Evolutionary conservation across 2,888 invertebrate species (phyloP).

Genomic region (Mycalesis mineus): DNA sequence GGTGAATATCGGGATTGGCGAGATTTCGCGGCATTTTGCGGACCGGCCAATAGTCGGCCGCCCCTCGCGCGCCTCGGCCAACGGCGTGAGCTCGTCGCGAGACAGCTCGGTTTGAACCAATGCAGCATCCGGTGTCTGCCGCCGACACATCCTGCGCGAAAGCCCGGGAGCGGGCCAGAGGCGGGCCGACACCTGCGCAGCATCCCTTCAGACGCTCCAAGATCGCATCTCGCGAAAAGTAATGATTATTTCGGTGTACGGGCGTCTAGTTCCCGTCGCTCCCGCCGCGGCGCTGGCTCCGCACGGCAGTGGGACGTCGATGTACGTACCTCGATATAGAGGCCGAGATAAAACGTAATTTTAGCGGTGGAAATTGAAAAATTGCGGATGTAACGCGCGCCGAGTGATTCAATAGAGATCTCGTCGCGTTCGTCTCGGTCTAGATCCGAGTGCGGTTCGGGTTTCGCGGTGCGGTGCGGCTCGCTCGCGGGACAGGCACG

Average conservation of each 20-base stretch:
- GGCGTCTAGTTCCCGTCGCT: slow-evolving; percentile 65
- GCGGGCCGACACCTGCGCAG: slow-evolving; percentile 65
- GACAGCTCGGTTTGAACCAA: slow-evolving; percentile 60
- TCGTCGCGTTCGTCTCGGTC: slow-evolving; percentile 8
- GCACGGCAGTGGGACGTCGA: slow-evolving; percentile 52
- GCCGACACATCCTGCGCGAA: slow-evolving; percentile 67
- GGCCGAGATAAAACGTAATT: slow-evolving; percentile 63
- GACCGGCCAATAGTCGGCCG: slow-evolving; percentile 44
- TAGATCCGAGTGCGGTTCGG: slow-evolving; percentile 1
- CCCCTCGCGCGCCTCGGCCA: slow-evolving; percentile 42
- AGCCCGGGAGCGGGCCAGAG: slow-evolving; percentile 67
- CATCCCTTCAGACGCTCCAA: slow-evolving; percentile 63
- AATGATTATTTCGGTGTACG: slow-evolving; percentile 78
- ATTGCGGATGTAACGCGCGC: slow-evolving; percentile 40
- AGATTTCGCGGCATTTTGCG: slow-evolving; percentile 55
- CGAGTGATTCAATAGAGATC: slow-evolving; percentile 26
- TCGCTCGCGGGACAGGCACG: slow-evolving; percentile 2
- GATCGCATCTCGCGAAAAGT: slow-evolving; percentile 78
- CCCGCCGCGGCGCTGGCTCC: slow-evolving; percentile 63
- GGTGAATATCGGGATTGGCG: slow-evolving; percentile 53
- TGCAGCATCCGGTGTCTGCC: slow-evolving; percentile 58
- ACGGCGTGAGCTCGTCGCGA: slow-evolving; percentile 48
- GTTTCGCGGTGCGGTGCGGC: not conserved
- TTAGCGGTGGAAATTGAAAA: slow-evolving; percentile 59
- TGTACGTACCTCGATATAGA: slow-evolving; percentile 58